Conservation (phyloP, 2,113 vertebrate species). For the Bufo bufo region DNA sequence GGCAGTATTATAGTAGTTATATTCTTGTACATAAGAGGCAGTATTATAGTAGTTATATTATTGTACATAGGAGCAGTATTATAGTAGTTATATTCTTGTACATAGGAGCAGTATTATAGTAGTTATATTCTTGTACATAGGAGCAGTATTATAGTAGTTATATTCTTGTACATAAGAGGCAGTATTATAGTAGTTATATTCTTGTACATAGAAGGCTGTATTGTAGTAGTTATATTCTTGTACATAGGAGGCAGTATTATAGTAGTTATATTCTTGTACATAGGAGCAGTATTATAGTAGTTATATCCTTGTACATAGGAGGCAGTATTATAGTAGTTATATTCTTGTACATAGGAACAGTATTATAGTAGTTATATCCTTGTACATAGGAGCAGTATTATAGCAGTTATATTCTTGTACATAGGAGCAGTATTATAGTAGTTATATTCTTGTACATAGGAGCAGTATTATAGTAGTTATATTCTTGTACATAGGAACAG, state of each 20-base stretch:
- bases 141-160: too few species aligned
- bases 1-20: neutral
- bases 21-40: constrained; percentile 1
- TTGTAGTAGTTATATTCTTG: constrained; percentile 13
- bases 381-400: too few species aligned
- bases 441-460: too few species aligned
- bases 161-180: neutral
- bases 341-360: neutral
- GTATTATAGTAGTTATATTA: constrained; percentile 6
- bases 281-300: constrained; percentile 10
- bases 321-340: constrained; percentile 10
- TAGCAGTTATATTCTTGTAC: too few species aligned
- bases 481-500: neutral
- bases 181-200: neutral
- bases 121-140: too few species aligned
- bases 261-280: constrained; percentile 7
- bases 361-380: neutral
- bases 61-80: neutral
- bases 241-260: neutral
- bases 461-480: neutral
- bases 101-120: too few species aligned
- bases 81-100: too few species aligned
- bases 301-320: neutral
- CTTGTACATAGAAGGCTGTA: neutral
- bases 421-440: too few species aligned